Percentiles rank a stretch among this genome's conserved stretches.
Evolutionary conservation across 64 coral and sea anemone species (phyloP).

Genomic region (Montipora foliosa): DNA sequence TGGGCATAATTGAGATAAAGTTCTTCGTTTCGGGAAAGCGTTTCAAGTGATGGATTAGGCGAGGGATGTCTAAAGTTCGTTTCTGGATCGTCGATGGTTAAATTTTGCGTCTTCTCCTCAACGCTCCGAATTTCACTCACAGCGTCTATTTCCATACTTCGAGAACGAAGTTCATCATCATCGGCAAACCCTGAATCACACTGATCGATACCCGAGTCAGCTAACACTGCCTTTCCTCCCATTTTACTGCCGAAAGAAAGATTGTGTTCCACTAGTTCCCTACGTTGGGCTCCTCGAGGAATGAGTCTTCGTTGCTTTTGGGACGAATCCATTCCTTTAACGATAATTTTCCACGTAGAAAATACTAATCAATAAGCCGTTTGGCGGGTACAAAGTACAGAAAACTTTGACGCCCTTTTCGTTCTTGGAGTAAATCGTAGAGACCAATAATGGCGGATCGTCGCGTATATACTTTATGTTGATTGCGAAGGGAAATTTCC

Average conservation of each 20-base stretch:
- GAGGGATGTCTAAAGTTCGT: constrained; percentile 16
- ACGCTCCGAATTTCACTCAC: background rate
- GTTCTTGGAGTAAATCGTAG: background rate
- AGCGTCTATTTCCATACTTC: constrained; percentile 24
- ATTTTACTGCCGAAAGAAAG: background rate
- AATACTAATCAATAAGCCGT: background rate
- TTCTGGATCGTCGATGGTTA: constrained; percentile 21
- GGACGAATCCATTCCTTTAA: background rate
- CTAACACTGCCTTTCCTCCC: constrained; percentile 21
- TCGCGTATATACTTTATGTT: background rate
- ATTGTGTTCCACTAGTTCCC: background rate
- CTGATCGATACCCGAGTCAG: constrained; percentile 1
- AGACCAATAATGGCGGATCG: constrained; percentile 62
- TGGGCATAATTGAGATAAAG: constrained; percentile 76
- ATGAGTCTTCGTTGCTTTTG: constrained; percentile 29
- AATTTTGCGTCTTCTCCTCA: constrained; percentile 33
- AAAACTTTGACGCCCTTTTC: background rate
- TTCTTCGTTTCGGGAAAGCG: constrained; percentile 17
- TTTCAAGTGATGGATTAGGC: background rate
- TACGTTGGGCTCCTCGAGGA: constrained; percentile 37
- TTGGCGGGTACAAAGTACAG: background rate
- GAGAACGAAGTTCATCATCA: constrained; percentile 48
- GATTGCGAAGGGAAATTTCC: constrained; percentile 54
- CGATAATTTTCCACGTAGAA: background rate
- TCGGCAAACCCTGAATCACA: constrained; percentile 90